Conservation (phyloP, 1,140 invertebrate species). For the Bemisia tabaci region DNA sequence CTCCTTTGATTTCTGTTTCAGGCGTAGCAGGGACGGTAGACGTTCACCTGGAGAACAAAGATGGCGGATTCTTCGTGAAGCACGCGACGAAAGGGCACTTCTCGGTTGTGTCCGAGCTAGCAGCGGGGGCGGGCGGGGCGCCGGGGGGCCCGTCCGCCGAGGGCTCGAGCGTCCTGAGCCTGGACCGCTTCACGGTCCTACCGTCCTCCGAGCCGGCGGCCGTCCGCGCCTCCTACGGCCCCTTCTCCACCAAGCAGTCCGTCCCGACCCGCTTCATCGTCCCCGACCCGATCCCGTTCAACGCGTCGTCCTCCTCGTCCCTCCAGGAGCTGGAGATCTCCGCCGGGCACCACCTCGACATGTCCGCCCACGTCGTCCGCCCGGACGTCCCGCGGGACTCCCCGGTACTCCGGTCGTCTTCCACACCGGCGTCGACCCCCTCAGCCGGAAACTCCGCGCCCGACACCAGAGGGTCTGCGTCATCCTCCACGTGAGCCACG, state of each 20-base stretch:
- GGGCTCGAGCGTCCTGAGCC: conserved; percentile 56
- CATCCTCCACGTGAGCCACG: conserved; percentile 52
- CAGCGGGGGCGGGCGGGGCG: conserved; percentile 17
- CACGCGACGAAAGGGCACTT: conserved; percentile 42
- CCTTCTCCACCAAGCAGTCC: conserved; percentile 62
- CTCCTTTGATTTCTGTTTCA: no score
- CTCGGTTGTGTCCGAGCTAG: conserved; percentile 24
- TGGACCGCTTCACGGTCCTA: conserved; percentile 66
- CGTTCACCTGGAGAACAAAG: conserved; percentile 78
- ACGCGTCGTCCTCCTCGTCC: not conserved
- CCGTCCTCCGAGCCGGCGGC: conserved; percentile 74
- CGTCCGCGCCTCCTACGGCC: conserved; percentile 75
- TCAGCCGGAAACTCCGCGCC: conserved; percentile 9
- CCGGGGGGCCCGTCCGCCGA: conserved; percentile 43
- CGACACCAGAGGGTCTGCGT: conserved; percentile 50
- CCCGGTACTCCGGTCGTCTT: conserved; percentile 78
- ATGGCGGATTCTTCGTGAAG: conserved; percentile 76
- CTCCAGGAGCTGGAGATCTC: conserved; percentile 32
- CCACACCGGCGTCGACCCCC: conserved; percentile 41
- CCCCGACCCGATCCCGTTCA: conserved; percentile 16
- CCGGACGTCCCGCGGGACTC: conserved; percentile 66
- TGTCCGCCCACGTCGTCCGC: conserved; percentile 80
- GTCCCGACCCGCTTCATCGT: conserved; percentile 12
- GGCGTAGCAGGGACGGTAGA: conserved; percentile 40
- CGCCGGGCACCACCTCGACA: conserved; percentile 56